Evolutionary conservation across 1,140 invertebrate genomes (phyloP).

Genomic region (Homalodisca vitripennis): DNA sequence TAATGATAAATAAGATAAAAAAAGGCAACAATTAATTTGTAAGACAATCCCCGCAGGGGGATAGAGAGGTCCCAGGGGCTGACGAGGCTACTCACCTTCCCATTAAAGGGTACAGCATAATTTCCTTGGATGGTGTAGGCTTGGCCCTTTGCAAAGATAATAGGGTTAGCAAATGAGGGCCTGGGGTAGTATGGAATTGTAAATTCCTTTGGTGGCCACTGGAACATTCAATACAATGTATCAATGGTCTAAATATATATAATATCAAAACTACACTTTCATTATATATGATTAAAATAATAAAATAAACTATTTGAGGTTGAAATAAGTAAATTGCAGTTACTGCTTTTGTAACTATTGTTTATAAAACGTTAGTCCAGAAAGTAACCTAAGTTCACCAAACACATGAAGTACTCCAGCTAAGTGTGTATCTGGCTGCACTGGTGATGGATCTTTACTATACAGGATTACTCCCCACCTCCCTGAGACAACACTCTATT

Average conservation of each 20-base stretch:
- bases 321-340: too few relatives aligned
- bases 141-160: slow-evolving; percentile 93
- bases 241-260: background rate
- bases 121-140: slow-evolving; percentile 96
- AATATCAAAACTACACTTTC: background rate
- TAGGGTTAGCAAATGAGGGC: slow-evolving; percentile 88
- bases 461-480: too few relatives aligned
- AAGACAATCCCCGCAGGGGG: slow-evolving; percentile 45
- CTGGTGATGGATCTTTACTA: too few relatives aligned
- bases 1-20: too few relatives aligned
- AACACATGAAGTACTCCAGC: too few relatives aligned
- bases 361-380: too few relatives aligned
- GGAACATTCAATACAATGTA: slow-evolving; percentile 53
- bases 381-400: too few relatives aligned
- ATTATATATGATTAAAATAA: background rate
- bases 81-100: slow-evolving; percentile 74
- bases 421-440: too few relatives aligned
- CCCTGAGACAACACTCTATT: too few relatives aligned
- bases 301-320: too few relatives aligned
- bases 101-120: slow-evolving; percentile 89
- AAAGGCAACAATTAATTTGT: too few relatives aligned
- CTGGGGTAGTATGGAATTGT: slow-evolving; percentile 99
- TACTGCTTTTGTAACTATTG: background rate
- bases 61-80: slow-evolving; percentile 51
- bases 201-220: slow-evolving; percentile 98